Conservation (phyloP, 2,888 invertebrate species). For the Eristalinus sepulchralis region DNA sequence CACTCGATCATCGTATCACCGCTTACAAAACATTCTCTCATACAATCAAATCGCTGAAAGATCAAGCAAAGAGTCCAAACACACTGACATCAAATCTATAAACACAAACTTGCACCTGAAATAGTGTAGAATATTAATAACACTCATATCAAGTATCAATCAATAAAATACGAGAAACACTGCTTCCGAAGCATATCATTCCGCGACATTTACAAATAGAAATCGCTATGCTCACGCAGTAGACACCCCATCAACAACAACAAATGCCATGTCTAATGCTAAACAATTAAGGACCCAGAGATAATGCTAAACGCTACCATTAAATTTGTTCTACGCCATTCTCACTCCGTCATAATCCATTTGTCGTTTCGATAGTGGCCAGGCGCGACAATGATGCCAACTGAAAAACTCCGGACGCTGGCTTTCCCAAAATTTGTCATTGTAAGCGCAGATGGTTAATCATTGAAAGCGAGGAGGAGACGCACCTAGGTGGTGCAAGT, state of each 20-base stretch:
- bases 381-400: slow-evolving; percentile 47
- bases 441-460: slow-evolving; percentile 71
- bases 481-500: slow-evolving; percentile 30
- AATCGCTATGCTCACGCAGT: background rate
- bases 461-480: slow-evolving; percentile 65
- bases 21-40: too few relatives aligned
- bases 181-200: slow-evolving; percentile 35
- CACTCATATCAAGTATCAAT: background rate
- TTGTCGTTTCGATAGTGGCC: slow-evolving; percentile 56
- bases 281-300: slow-evolving; percentile 59
- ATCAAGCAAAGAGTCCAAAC: too few relatives aligned
- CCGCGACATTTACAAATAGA: slow-evolving; percentile 30
- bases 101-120: background rate
- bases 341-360: slow-evolving; percentile 67
- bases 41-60: too few relatives aligned
- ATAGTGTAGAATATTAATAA: background rate
- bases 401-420: slow-evolving; percentile 42
- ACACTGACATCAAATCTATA: background rate
- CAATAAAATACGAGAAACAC: background rate
- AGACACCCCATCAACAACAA: slow-evolving; percentile 12
- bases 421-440: slow-evolving; percentile 71
- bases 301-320: slow-evolving; percentile 69
- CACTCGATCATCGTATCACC: too few relatives aligned
- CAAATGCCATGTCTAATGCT: slow-evolving; percentile 50
- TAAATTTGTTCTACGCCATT: slow-evolving; percentile 65